Percentiles rank a stretch among this genome's conserved stretches.
These are phyloP conservation scores for Anas bahamensis DNA, from an alignment of 2,797 vertebrate species.

Conservation along the genomic window DNA sequence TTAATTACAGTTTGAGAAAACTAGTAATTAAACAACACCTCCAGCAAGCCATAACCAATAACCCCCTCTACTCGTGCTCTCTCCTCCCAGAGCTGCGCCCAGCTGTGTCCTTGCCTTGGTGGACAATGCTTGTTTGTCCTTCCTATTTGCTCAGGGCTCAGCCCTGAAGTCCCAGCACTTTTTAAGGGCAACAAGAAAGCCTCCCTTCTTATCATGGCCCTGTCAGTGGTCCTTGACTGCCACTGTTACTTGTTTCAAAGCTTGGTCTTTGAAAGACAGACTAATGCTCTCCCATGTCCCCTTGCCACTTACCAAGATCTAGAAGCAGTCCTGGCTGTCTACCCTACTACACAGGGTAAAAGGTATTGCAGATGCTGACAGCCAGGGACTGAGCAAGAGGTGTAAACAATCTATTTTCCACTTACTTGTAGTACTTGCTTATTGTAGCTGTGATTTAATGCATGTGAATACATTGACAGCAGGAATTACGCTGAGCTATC, in stretches of 20 bases:
- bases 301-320: not conserved
- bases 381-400: not conserved
- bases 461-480: not conserved
- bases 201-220: accelerated
- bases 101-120: not conserved
- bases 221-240: not conserved
- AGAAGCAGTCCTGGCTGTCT: no score
- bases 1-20: not conserved
- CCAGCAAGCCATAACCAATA: not conserved
- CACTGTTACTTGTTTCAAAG: not conserved
- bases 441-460: not conserved
- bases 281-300: no score
- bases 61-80: not conserved
- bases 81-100: not conserved
- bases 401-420: not conserved
- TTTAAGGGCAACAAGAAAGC: not conserved
- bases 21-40: not conserved
- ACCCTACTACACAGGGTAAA: no score
- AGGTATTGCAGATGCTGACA: not conserved
- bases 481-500: not conserved
- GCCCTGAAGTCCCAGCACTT: not conserved
- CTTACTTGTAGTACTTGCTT: not conserved
- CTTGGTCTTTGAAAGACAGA: not conserved
- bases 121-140: not conserved
- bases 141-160: not conserved